Percentiles rank a stretch among this genome's conserved stretches.
phyloP scores from a whole-genome alignment of 2,888 invertebrate species.

The Harpalus rufipes region DNA sequence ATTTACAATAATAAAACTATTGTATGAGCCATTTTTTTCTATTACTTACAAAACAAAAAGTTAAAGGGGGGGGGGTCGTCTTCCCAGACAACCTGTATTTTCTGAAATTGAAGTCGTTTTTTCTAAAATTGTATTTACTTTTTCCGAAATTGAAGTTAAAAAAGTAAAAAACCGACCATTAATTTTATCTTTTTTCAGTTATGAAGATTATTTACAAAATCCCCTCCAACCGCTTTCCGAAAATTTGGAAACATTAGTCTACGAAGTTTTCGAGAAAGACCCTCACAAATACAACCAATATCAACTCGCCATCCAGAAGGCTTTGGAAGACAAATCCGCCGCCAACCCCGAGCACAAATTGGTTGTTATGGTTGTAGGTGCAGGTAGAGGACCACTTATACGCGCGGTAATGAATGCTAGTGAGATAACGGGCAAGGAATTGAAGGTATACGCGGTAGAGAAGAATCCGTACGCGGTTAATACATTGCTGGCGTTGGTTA shows the following conservation, averaged over 20 bases:
- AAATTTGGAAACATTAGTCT: slow-evolving; percentile 96
- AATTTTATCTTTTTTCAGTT: slow-evolving; percentile 77
- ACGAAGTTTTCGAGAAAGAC: slow-evolving; percentile 99
- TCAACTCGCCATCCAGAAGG: slow-evolving; percentile 89
- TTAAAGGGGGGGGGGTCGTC: too few species aligned
- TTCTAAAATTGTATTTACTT: too few species aligned
- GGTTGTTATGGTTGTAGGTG: slow-evolving; percentile 89
- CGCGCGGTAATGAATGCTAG: slow-evolving; percentile 91
- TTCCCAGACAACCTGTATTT: too few species aligned
- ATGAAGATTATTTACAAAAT: slow-evolving; percentile 95
- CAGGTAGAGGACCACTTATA: slow-evolving; percentile 97
- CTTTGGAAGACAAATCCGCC: slow-evolving; percentile 81
- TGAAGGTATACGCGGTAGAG: slow-evolving; percentile 96
- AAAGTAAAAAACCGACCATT: neutral
- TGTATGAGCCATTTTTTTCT: too few species aligned
- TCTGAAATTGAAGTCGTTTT: too few species aligned
- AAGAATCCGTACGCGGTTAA: slow-evolving; percentile 98
- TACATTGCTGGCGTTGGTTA: slow-evolving; percentile 86
- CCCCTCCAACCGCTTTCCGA: slow-evolving; percentile 96
- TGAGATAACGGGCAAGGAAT: slow-evolving; percentile 83
- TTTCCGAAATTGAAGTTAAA: too few species aligned
- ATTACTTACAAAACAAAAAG: too few species aligned
- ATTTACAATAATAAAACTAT: too few species aligned
- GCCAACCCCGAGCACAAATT: slow-evolving; percentile 71
- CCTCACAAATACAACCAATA: slow-evolving; percentile 95